These are phyloP conservation scores for Pyrocoelia pectoralis DNA, from an alignment of 2,888 invertebrate genomes.

Conservation along the genomic window DNA sequence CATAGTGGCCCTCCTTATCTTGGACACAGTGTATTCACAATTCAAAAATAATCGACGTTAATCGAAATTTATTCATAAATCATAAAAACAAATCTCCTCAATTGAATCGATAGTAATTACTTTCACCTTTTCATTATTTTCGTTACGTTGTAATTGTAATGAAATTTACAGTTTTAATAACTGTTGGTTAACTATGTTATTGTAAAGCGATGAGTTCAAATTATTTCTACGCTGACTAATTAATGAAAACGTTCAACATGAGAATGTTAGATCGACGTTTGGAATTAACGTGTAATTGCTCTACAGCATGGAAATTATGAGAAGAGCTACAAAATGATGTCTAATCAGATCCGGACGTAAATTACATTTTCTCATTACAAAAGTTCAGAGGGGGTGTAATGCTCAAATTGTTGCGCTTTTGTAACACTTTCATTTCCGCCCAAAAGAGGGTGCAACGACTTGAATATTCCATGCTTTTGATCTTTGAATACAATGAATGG, in stretches of 20 bases:
- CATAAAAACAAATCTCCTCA: too few relatives aligned
- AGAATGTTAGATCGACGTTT: slow-evolving; percentile 33
- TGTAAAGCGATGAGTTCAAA: not conserved
- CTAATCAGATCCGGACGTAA: slow-evolving; percentile 51
- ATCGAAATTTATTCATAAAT: too few relatives aligned
- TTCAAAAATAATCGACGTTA: too few relatives aligned
- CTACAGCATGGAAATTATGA: slow-evolving; percentile 46
- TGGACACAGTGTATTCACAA: too few relatives aligned
- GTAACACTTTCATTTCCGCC: slow-evolving; percentile 55
- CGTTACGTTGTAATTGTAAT: too few relatives aligned
- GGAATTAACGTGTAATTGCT: slow-evolving; percentile 49
- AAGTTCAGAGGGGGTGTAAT: slow-evolving; percentile 50
- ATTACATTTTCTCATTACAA: slow-evolving; percentile 55
- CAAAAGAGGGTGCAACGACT: slow-evolving; percentile 41
- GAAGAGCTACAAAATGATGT: slow-evolving; percentile 45
- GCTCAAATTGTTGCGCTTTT: slow-evolving; percentile 51
- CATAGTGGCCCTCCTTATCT: too few relatives aligned
- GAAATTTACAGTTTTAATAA: not conserved
- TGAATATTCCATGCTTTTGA: slow-evolving; percentile 48
- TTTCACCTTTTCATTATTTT: too few relatives aligned
- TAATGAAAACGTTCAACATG: slow-evolving; percentile 9
- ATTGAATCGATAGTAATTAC: too few relatives aligned
- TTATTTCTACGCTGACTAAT: not conserved
- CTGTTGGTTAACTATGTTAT: not conserved
- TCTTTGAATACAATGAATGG: slow-evolving; percentile 45